Evolutionary conservation across 2,888 invertebrate genomes (phyloP), one percentile per base, ranked within the genome.

Genomic region (Agrotis exclamationis): DNA sequence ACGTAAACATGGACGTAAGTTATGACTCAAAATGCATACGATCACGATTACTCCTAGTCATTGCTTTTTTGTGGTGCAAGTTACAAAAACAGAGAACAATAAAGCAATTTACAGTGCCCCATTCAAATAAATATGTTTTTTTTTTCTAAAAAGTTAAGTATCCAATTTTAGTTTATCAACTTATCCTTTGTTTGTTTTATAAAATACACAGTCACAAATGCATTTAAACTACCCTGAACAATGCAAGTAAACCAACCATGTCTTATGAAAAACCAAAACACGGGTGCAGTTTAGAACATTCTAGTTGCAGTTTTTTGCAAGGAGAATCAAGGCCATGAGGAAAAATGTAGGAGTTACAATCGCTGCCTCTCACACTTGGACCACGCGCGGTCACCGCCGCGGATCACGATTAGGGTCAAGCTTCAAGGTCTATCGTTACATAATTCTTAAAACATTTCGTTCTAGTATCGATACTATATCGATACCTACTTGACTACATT

Each of bases 351-450:
- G 11, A 22, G 24, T 63, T 70, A 75, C 63, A 76, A 79, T 73
- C 91, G 91, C 92, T 86, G 57, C 80, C 86, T 88, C 90, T 90
- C 77, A 76, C 80, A 76, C 83, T 88, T 91, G 86, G 70, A 85
- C 92, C 92, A 90, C 84, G 65, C 88, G 85, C 89, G 91, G 91
- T 91, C 91, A 91, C 84, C 76, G 79, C 82, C 76, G 86, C 85
- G 83, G 84, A 90, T 92, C 94, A 94, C 94, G 94, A 95, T 92
- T 94, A 92, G 93, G 96, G 95, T 96, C 96, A 95, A 95, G 94
- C 90, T 83, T 85, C 95, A 96, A 96, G 95, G 96, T 94, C 93
- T 85, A 79, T 48, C 83, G 84, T 95, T 95, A 95, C 93, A 95
- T 95, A 96, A 96, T 88, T 86, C 84, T 87, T 85, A 80, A 87